Evolutionary conservation across 2,888 invertebrate species (phyloP), one percentile per base, ranked within the genome.

Genomic region (Conomelus anceps): DNA sequence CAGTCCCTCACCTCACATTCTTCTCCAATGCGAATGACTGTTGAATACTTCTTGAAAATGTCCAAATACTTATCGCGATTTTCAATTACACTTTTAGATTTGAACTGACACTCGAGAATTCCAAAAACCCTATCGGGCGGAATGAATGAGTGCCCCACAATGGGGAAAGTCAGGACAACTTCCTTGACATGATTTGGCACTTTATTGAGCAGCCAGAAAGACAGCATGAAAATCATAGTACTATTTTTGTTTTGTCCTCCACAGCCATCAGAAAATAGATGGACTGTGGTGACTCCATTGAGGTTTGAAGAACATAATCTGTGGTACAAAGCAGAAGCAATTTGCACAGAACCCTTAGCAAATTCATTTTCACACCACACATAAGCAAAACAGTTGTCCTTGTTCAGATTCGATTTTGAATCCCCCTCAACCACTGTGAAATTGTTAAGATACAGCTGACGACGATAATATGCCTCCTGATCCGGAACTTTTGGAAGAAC

Each of bases 41-140:
- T 91, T 13, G 90, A 90, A 88, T 90, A 88, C n/a, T 90, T 34
- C 87, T 34, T 88, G 22, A 91, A 89, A 84, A 91, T 89, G 63
- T 90, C 89, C 22, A 88, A 22, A 89, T 92, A 91, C 87, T 91
- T 90, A 88, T 89, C 87, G n/a, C 91, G 91, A 23, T 87, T 88
- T 22, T 90, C 23, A 88, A 91, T 91, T 22, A 88, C 89, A 23
- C 85, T 89, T 24, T 89, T 88, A 23, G 91, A 91, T 90, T 89
- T 91, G 86, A 91, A 84, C 86, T 89, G 90, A 89, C 89, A 91
- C 90, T 92, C 92, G 41, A 92, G 92, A 89, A 91, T 90, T 22
- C 91, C 92, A 90, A 92, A 92, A 63, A 92, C 89, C n/a, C 92
- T 87, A 89, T 92, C 92, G 23, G 91, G 91, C 22, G 92, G 91